Conservation (phyloP, 2,888 invertebrate species). For the Rhopalosiphum nymphaeae region DNA sequence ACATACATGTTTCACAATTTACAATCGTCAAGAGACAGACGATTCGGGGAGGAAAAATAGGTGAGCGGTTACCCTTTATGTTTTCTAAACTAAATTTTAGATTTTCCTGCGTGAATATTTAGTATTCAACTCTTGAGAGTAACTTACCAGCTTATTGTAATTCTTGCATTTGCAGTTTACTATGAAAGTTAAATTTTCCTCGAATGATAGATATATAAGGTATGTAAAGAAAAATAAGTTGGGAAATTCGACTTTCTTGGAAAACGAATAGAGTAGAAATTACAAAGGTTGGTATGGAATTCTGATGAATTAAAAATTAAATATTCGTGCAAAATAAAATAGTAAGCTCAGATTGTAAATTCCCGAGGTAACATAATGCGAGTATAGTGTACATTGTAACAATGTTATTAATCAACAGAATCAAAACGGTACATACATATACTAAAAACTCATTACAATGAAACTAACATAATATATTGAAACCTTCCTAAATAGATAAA, state of each 20-base stretch:
- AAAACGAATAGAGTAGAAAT: background rate
- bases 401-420: background rate
- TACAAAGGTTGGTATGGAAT: background rate
- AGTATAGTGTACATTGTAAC: background rate
- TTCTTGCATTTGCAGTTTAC: background rate
- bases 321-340: no score
- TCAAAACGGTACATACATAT: background rate
- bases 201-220: background rate
- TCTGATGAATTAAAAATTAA: background rate
- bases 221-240: background rate
- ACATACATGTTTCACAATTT: background rate
- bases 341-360: no score
- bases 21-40: background rate
- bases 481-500: no score
- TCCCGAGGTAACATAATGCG: background rate
- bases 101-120: background rate
- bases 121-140: background rate
- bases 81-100: background rate
- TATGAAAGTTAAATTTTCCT: background rate
- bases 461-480: background rate
- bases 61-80: no score
- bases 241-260: background rate
- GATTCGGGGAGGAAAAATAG: fast-evolving
- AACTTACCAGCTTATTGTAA: no score
- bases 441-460: background rate